These are phyloP conservation scores for Betta splendens DNA, from an alignment of 2,797 vertebrate genomes.

Conservation along the genomic window DNA sequence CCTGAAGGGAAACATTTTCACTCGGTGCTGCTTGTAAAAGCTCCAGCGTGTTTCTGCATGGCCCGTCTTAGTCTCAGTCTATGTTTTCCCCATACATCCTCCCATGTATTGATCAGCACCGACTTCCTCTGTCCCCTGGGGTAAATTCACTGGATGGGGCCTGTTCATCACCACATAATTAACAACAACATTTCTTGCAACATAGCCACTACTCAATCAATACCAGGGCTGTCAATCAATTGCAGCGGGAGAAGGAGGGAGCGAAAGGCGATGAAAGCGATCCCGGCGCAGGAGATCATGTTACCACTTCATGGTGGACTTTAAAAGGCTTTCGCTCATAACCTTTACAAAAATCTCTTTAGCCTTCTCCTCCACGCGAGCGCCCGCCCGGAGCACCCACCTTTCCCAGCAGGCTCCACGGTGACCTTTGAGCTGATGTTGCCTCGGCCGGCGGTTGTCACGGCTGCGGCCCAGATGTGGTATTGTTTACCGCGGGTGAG, in stretches of 20 bases:
- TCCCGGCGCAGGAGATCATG: constrained; percentile 34
- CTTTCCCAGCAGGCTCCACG: constrained; percentile 95
- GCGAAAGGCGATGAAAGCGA: constrained; percentile 42
- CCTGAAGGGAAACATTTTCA: constrained; percentile 44
- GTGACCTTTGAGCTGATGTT: constrained; percentile 97
- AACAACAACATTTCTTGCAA: constrained; percentile 77
- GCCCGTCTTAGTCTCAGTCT: constrained; percentile 53
- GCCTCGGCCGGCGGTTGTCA: constrained; percentile 94
- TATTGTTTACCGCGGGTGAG: constrained; percentile 95
- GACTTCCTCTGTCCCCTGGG: constrained; percentile 67
- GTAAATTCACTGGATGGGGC: constrained; percentile 78
- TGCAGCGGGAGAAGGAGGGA: constrained; percentile 35
- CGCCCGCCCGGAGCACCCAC: constrained; percentile 73
- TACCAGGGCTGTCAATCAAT: constrained; percentile 78
- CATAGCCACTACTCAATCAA: constrained; percentile 70
- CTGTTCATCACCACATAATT: constrained; percentile 85
- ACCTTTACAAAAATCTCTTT: constrained; percentile 63
- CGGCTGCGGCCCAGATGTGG: constrained; percentile 97
- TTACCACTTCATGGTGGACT: constrained; percentile 43
- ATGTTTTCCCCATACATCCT: constrained; percentile 74
- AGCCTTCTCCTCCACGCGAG: constrained; percentile 41
- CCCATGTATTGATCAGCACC: constrained; percentile 70
- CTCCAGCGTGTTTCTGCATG: constrained; percentile 35
- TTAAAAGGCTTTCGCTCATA: constrained; percentile 41
- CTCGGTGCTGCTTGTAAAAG: constrained; percentile 48